Evolutionary conservation across 2,797 vertebrate species (phyloP).

Genomic region (Takifugu rubripes): DNA sequence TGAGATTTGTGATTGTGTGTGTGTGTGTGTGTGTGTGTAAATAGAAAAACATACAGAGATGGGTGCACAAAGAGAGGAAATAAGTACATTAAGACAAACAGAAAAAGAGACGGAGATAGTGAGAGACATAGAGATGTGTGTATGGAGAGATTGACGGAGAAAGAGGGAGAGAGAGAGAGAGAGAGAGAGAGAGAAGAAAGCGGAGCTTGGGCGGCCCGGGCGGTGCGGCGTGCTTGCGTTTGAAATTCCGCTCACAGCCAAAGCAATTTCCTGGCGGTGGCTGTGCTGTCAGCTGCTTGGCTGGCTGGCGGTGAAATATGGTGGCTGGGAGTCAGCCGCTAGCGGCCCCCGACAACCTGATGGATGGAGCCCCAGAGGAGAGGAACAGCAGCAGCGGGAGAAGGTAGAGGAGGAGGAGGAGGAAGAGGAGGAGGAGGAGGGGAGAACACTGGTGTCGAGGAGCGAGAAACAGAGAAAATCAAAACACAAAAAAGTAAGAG

Average conservation of each 20-base stretch:
- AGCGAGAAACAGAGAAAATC: slow-evolving; percentile 54
- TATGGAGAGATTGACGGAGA: slow-evolving; percentile 37
- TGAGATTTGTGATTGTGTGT: slow-evolving; percentile 18
- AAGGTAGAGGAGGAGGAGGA: slow-evolving; percentile 28
- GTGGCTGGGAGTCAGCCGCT: slow-evolving; percentile 91
- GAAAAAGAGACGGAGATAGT: slow-evolving; percentile 23
- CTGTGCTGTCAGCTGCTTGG: slow-evolving; percentile 96
- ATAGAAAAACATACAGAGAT: slow-evolving; percentile 39
- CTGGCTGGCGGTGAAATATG: slow-evolving; percentile 98
- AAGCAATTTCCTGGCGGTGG: slow-evolving; percentile 96
- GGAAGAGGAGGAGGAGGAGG: slow-evolving; percentile 3
- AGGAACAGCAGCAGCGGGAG: slow-evolving; percentile 64
- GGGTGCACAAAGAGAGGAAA: slow-evolving; percentile 35
- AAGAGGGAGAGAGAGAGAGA: slow-evolving; percentile 59
- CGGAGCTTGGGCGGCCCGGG: slow-evolving; percentile 71
- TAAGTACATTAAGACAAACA: slow-evolving; percentile 57
- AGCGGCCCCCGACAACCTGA: slow-evolving; percentile 94
- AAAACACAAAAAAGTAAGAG: slow-evolving; percentile 39
- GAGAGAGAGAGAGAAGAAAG: slow-evolving; percentile 59
- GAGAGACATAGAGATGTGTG: slow-evolving; percentile 50
- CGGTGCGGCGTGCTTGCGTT: slow-evolving; percentile 81
- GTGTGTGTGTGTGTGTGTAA: slow-evolving; percentile 7
- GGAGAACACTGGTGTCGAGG: background rate
- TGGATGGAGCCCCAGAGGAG: slow-evolving; percentile 88
- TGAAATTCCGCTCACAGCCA: slow-evolving; percentile 98